These are phyloP conservation scores for Clarias gariepinus DNA, from an alignment of 2,113 vertebrate species.

Conservation along the genomic window DNA sequence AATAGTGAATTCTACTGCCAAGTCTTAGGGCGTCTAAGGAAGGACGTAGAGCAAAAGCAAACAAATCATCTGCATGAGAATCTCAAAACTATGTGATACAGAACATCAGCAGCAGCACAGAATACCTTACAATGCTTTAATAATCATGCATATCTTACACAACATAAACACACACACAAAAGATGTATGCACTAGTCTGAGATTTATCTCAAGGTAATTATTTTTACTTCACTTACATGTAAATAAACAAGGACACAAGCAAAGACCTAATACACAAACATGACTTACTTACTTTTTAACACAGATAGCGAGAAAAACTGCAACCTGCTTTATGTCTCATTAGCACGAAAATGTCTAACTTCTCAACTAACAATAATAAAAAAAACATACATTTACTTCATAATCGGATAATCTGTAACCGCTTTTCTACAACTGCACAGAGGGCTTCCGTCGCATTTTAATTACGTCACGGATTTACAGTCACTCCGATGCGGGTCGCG, in stretches of 20 bases:
- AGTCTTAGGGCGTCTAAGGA: no score
- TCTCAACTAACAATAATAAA: background rate
- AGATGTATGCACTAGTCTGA: background rate
- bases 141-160: background rate
- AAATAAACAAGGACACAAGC: background rate
- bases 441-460: background rate
- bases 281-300: background rate
- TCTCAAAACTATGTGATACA: background rate
- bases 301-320: background rate
- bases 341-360: background rate
- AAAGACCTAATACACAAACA: background rate
- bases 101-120: background rate
- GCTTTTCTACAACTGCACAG: background rate
- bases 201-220: background rate
- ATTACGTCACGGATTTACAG: background rate
- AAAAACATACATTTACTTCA: background rate
- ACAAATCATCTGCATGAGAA: no score
- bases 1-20: no score
- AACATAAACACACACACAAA: background rate
- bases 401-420: background rate
- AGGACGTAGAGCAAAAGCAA: no score
- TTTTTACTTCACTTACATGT: background rate
- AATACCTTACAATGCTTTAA: background rate
- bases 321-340: background rate
- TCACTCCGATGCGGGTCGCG: no score